Evolutionary conservation across 2,797 vertebrate species (phyloP).

Genomic region (Enteromius viviparus): DNA sequence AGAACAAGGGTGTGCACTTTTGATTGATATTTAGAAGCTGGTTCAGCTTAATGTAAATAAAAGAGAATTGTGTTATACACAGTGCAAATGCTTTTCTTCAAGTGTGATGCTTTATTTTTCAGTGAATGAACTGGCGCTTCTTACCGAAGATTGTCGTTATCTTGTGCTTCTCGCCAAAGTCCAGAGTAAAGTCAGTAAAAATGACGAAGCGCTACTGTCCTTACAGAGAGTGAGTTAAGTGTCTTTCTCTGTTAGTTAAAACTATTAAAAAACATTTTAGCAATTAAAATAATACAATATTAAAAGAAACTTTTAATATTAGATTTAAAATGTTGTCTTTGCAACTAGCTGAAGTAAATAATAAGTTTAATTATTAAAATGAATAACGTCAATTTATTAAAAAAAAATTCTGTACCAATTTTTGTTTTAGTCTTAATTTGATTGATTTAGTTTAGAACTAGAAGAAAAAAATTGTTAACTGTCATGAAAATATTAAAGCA

Average conservation of each 20-base stretch:
- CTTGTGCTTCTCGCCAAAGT: constrained; percentile 90
- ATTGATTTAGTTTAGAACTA: not conserved
- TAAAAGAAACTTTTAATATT: too few relatives aligned
- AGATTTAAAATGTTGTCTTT: not conserved
- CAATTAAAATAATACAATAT: not conserved
- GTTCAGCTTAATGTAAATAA: not conserved
- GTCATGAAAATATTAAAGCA: not conserved
- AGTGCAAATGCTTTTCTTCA: constrained; percentile 21
- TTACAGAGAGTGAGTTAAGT: constrained; percentile 83
- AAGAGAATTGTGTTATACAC: not conserved
- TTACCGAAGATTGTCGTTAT: constrained; percentile 89
- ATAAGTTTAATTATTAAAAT: not conserved
- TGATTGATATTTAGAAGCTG: not conserved
- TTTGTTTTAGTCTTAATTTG: not conserved
- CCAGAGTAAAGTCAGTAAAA: constrained; percentile 88
- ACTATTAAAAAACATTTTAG: not conserved
- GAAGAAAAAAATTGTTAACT: not conserved
- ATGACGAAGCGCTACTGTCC: constrained; percentile 83
- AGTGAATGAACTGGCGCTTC: constrained; percentile 86
- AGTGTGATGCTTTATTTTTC: constrained; percentile 47
- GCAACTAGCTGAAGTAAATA: not conserved
- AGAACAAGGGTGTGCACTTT: constrained; percentile 11
- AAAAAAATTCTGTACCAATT: not conserved
- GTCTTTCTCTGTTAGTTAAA: not conserved
- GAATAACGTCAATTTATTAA: not conserved